Percentiles rank a stretch among this genome's conserved stretches.
Conservation (phyloP, 2,888 invertebrate genomes). For the Ectemnius continuus region DNA sequence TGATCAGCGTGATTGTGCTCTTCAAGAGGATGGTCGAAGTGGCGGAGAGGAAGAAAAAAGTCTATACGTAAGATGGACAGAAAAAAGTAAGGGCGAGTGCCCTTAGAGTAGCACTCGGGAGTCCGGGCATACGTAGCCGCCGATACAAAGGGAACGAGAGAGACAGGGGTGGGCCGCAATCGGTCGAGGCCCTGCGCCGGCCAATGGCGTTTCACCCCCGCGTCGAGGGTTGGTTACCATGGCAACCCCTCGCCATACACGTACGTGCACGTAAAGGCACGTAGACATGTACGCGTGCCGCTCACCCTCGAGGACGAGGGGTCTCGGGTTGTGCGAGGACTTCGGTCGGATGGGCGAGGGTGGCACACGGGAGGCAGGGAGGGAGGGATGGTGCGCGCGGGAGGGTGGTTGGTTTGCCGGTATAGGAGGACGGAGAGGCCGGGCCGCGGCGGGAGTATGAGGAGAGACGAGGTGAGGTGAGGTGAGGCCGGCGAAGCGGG, state of each 20-base stretch:
- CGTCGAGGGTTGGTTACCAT: slow-evolving; percentile 75
- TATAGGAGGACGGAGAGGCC: slow-evolving; percentile 7
- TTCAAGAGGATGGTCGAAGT: no score
- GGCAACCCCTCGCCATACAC: slow-evolving; percentile 73
- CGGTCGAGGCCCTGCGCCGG: slow-evolving; percentile 71
- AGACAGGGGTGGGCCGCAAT: slow-evolving; percentile 64
- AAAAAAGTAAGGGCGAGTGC: slow-evolving; percentile 22
- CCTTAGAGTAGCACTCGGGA: slow-evolving; percentile 4
- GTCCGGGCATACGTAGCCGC: slow-evolving; percentile 44
- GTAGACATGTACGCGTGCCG: slow-evolving; percentile 57
- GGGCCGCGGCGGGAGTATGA: background rate
- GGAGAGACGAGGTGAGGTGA: slow-evolving; percentile 26
- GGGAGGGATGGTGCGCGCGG: slow-evolving; percentile 19
- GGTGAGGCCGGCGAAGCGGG: slow-evolving; percentile 28
- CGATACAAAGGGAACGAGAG: slow-evolving; percentile 41
- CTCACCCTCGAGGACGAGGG: slow-evolving; percentile 48
- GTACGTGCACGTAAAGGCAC: slow-evolving; percentile 57
- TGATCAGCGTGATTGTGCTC: no score
- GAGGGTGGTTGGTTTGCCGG: slow-evolving; percentile 20
- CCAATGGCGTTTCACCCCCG: slow-evolving; percentile 78
- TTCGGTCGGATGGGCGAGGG: slow-evolving; percentile 22
- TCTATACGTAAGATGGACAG: slow-evolving; percentile 48
- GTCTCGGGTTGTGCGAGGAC: background rate
- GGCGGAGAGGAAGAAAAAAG: background rate
- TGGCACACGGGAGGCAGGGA: slow-evolving; percentile 32